phyloP scores from a whole-genome alignment of 2,113 vertebrate genomes.

The Neodontobutis hainanensis region DNA sequence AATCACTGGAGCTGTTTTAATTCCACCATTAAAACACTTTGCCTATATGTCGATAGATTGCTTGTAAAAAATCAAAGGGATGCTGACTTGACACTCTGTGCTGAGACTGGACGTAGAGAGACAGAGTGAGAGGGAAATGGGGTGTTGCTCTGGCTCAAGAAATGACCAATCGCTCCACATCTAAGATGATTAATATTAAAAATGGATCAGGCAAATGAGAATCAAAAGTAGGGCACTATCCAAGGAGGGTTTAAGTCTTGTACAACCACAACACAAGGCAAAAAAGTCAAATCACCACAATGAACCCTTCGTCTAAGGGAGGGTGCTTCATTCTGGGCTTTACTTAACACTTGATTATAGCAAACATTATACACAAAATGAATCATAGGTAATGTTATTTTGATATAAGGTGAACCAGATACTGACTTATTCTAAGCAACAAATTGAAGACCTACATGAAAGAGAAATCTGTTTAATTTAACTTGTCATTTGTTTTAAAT shows the following conservation, averaged over 20 bases:
- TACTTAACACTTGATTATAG: too few relatives aligned
- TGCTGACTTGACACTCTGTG: slow-evolving; percentile 49
- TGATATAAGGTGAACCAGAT: background rate
- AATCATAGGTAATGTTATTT: too few relatives aligned
- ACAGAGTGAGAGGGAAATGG: background rate
- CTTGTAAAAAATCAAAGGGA: slow-evolving; percentile 27
- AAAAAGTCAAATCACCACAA: slow-evolving; percentile 18
- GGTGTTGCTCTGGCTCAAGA: background rate
- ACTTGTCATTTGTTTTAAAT: too few relatives aligned
- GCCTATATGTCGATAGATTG: slow-evolving; percentile 31
- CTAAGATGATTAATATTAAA: slow-evolving; percentile 38
- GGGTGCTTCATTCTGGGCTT: too few relatives aligned
- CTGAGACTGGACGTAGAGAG: slow-evolving; percentile 7
- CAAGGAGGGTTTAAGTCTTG: slow-evolving; percentile 23
- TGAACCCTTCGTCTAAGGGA: background rate
- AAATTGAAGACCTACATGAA: too few relatives aligned
- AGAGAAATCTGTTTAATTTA: slow-evolving; percentile 12
- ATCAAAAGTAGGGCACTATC: slow-evolving; percentile 22
- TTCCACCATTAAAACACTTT: slow-evolving; percentile 42
- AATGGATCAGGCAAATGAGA: slow-evolving; percentile 54
- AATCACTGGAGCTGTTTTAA: slow-evolving; percentile 44
- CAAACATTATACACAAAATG: too few relatives aligned
- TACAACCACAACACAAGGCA: slow-evolving; percentile 1
- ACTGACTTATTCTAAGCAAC: too few relatives aligned
- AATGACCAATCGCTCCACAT: slow-evolving; percentile 34